A percentile compares a stretch with the other conserved stretches of the same genome.
Conservation (phyloP, 2,797 vertebrate species). For the Alauda arvensis region DNA sequence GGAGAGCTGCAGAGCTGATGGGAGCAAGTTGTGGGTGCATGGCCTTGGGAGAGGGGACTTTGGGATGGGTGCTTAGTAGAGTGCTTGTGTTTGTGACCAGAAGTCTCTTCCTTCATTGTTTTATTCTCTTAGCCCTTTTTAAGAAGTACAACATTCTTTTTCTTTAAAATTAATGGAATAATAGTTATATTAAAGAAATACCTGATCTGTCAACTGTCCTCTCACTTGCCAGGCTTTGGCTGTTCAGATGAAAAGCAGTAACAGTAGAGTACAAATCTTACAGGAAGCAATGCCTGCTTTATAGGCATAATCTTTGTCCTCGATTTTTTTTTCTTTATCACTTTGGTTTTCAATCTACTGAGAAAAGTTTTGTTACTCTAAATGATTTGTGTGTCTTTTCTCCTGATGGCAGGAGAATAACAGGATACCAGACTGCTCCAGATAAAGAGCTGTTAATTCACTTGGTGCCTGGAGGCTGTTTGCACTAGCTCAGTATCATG, state of each 20-base stretch:
- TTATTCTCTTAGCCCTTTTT: not conserved
- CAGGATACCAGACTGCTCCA: not conserved
- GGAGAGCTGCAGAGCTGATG: not conserved
- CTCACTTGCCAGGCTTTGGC: not conserved
- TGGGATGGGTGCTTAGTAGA: not conserved
- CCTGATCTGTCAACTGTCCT: rapidly evolving
- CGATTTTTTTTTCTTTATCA: not conserved
- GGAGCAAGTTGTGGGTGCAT: not conserved
- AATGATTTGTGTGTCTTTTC: not conserved
- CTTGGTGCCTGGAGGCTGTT: not conserved
- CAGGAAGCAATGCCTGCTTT: not conserved
- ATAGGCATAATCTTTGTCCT: not conserved
- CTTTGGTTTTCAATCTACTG: not conserved
- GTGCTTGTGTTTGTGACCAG: not conserved
- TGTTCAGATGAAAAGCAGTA: not conserved
- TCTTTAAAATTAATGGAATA: not conserved
- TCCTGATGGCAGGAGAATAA: not conserved
- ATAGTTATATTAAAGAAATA: not conserved
- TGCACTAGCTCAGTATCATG: not conserved
- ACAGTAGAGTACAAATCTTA: not conserved
- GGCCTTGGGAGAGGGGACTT: not conserved
- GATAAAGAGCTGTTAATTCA: not conserved
- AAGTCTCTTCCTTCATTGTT: not conserved
- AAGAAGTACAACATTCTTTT: not conserved
- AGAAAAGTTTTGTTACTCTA: not conserved